Base-by-base conservation (phyloP, 2,113 vertebrate genomes). In the Pseudorectes ferrugineus region DNA sequence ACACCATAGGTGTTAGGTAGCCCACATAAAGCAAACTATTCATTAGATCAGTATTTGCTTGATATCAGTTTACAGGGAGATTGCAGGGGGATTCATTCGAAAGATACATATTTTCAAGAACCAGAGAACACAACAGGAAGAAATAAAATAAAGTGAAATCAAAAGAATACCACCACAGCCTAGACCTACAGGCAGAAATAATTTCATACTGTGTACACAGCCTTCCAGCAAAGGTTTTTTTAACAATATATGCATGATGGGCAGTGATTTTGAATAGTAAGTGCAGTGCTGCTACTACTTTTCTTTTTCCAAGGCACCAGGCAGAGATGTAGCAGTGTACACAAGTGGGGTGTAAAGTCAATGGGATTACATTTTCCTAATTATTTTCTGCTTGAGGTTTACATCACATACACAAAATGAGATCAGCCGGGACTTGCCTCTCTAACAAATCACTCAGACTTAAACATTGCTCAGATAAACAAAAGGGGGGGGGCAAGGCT, bases 311-410 rank as follows among this genome's bases (percentile, higher is more conserved):
- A 73, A 89, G 76, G 92, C 88, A 94, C 16, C 65, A 95, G 95
- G 83, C 95, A 88, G 93, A 95, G 93, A 96, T 85, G 83, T 91
- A 85, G 79, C 95, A 92, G 90, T 67, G 89, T 93, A 96, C 97
- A 96, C 97, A 97, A 97, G 95, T 93, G 90, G 95, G 98, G 96
- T 98, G 96, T 97, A 97, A 98, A 98, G 98, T 97, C 97, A 98
- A 98, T 95, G 96, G 97, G 98, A 98, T 98, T 97, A 97, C 97
- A 98, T 98, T 98, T 97, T 98, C 97, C 97, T 98, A 98, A 98
- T 98, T 98, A 98, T 98, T 98, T 98, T 98, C 98, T 97, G 97
- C 98, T 98, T 96, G 95, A 97, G 97, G 89, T 98, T 98, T 98
- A 97, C 96, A 97, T 97, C 96, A 93, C 97, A 97, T 89, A 93